Conservation (phyloP, 2,888 invertebrate genomes). For the Notodonta ziczac region DNA sequence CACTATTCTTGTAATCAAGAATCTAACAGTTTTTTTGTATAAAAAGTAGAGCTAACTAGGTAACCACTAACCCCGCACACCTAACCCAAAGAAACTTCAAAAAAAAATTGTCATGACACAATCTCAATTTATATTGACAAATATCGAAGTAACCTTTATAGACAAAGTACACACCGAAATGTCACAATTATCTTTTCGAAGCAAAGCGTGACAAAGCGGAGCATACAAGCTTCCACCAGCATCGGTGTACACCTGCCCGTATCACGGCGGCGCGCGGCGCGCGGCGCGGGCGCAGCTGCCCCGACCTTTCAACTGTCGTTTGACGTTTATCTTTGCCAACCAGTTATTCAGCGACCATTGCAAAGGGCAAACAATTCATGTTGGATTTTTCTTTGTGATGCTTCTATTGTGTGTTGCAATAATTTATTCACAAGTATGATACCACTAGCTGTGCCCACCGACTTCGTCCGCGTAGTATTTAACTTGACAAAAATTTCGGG, state of each 20-base stretch:
- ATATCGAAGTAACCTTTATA: too few species aligned
- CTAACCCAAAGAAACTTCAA: too few species aligned
- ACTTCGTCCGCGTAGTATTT: too few species aligned
- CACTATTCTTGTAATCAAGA: too few species aligned
- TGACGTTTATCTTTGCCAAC: conserved; percentile 29
- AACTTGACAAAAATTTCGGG: too few species aligned
- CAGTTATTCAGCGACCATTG: conserved; percentile 22
- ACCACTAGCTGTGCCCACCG: too few species aligned
- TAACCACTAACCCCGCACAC: too few species aligned
- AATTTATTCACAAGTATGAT: not conserved
- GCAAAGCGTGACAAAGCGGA: conserved; percentile 39
- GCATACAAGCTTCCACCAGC: conserved; percentile 38
- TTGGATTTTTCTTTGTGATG: not conserved
- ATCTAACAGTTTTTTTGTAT: too few species aligned
- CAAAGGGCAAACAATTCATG: conserved; percentile 5
- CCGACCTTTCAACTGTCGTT: conserved; percentile 55
- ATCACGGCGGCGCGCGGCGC: conserved; percentile 50
- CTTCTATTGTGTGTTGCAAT: not conserved
- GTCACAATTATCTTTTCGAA: not conserved
- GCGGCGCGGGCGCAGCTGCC: conserved; percentile 60
- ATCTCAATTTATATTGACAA: too few species aligned
- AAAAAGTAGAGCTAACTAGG: too few species aligned
- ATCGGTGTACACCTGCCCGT: conserved; percentile 65
- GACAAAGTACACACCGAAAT: not conserved
- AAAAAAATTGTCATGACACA: too few species aligned